phyloP scores from a whole-genome alignment of 2,113 vertebrate species.

The Halcyon senegalensis region DNA sequence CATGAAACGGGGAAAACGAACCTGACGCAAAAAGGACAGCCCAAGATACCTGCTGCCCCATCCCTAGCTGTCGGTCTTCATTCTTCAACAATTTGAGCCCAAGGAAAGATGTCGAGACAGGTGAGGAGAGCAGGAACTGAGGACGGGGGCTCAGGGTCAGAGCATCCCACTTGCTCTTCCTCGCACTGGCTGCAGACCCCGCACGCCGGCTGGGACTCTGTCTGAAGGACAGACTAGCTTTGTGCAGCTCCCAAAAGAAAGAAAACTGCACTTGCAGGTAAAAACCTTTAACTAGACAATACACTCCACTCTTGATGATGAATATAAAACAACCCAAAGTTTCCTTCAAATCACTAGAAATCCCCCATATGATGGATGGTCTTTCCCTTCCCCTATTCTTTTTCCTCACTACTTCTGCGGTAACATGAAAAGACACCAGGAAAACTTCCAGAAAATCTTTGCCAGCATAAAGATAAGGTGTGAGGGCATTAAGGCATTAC shows the following conservation, averaged over 20 bases:
- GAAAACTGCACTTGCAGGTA: not conserved
- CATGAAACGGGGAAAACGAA: not conserved
- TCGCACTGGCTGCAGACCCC: not conserved
- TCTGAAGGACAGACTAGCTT: not conserved
- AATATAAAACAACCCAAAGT: not conserved
- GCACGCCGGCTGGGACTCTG: not conserved
- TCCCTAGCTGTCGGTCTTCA: not conserved
- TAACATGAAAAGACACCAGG: not conserved
- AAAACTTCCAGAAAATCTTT: not conserved
- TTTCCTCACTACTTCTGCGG: not conserved
- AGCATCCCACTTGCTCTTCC: not conserved
- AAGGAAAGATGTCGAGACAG: not conserved
- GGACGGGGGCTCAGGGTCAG: not conserved
- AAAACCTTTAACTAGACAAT: not conserved
- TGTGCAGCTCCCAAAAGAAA: not conserved
- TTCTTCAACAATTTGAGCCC: not conserved
- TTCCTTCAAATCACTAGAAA: not conserved
- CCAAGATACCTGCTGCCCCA: not conserved
- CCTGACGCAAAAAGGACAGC: not conserved
- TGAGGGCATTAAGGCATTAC: not conserved
- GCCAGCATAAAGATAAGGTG: not conserved
- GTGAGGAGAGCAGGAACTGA: not conserved
- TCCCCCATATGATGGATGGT: fast-evolving
- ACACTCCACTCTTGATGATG: not conserved
- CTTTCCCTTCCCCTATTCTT: not conserved